phyloP scores from a whole-genome alignment of 2,797 vertebrate genomes.

The Microctenopoma lineatum region DNA sequence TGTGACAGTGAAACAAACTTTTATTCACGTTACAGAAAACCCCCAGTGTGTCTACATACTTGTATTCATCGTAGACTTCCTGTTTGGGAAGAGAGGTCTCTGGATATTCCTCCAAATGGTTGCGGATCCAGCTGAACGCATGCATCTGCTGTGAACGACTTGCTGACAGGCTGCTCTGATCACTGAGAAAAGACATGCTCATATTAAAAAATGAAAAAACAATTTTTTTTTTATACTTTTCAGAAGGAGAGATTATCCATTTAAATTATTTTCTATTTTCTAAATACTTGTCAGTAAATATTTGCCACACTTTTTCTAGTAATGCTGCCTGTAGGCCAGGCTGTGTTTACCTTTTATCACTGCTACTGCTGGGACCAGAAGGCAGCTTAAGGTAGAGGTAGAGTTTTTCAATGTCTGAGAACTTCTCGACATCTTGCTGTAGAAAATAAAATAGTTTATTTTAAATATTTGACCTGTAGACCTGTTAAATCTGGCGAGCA shows the following conservation, averaged over 20 bases:
- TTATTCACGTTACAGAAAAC: not conserved
- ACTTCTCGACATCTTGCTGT: constrained; percentile 99
- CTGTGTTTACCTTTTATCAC: constrained; percentile 90
- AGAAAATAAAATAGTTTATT: constrained; percentile 6
- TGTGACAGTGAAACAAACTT: not conserved
- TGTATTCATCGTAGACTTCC: constrained; percentile 99
- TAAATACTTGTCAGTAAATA: not conserved
- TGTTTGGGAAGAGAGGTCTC: constrained; percentile 99
- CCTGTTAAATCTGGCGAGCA: not conserved
- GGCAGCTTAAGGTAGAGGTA: constrained; percentile 99
- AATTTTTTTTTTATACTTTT: too few relatives aligned
- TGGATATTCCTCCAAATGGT: constrained; percentile 95
- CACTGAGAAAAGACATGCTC: constrained; percentile 76
- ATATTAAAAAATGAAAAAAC: not conserved
- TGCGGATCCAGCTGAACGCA: constrained; percentile 97
- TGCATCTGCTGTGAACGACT: constrained; percentile 98
- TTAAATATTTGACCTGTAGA: not conserved
- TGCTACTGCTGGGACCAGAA: constrained; percentile 93
- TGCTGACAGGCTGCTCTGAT: constrained; percentile 93
- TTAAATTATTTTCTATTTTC: not conserved
- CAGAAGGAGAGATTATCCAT: not conserved
- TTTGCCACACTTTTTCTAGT: not conserved
- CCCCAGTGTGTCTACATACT: constrained; percentile 85
- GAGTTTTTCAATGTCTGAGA: constrained; percentile 99
- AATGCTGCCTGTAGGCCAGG: not conserved